Base-by-base conservation (phyloP, 2,113 vertebrate genomes). In the Oreotrochilus melanogaster region DNA sequence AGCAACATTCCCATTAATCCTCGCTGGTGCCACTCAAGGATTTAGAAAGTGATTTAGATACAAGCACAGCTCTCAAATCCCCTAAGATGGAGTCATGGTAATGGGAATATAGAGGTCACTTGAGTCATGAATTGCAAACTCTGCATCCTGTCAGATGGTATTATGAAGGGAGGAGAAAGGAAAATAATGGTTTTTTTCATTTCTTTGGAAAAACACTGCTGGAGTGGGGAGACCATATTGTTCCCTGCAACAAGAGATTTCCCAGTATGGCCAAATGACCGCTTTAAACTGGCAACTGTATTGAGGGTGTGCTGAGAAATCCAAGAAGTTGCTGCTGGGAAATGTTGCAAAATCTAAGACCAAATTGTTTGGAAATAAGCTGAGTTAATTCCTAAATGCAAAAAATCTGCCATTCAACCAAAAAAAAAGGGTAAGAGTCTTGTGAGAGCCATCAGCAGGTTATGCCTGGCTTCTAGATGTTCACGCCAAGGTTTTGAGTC, bases 51-150 rank as follows among this genome's bases (percentile, higher is more conserved):
- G 5, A 83, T 90, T 94, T 78, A 91, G 64, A 78, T 56, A 60
- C 4, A 22, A 67, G 27, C 35, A 71, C 22, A 86, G 56, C 19
- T 93, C 78, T 86, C 28, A 95, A 93, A 89, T 95, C 87, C 64
- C 60, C 24, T 60, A 86, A 94, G 67, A 86, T 5, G 3, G 35
- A 95, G 39, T 33, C 35, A 33, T 31, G 78, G 67, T 85, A 93
- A 91, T 76, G 85, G 74, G 85, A 95, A 91, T 93, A 90, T 27
- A 90, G 86, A 95, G 91, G 92, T 93, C 92, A 86, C 51, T 81
- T 66, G 58, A 92, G 75, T 60, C 76, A 51, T 35, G 58, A 88
- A 91, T 82, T 87, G 66, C 0, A 1, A 96, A 70, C 89, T 88
- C 78, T 88, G 39, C 75, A 93, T 96, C 92, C 94, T 94, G 94